Evolutionary conservation across 2,888 invertebrate genomes (phyloP).

Genomic region (Pogonocherus hispidulus): DNA sequence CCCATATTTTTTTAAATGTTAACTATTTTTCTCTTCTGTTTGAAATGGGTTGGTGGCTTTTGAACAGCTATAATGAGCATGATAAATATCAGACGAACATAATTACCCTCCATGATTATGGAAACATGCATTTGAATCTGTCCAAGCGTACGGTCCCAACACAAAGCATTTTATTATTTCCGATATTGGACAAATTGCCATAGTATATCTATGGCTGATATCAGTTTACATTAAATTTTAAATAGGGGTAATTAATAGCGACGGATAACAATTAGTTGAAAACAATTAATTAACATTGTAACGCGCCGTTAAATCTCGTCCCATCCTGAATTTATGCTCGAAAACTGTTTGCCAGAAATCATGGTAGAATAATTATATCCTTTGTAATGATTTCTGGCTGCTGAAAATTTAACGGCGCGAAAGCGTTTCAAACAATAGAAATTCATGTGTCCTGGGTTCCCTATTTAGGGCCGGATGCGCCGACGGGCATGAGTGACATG

Average conservation of each 20-base stretch:
- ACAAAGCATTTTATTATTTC: constrained; percentile 24
- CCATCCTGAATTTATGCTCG: constrained; percentile 49
- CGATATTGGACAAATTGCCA: constrained; percentile 2
- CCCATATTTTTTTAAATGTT: no score
- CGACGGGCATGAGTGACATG: constrained; percentile 57
- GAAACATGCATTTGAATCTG: constrained; percentile 12
- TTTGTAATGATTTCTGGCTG: constrained; percentile 56
- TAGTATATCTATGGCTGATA: constrained; percentile 15
- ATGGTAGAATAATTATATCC: constrained; percentile 62
- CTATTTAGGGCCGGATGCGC: constrained; percentile 56
- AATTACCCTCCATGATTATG: constrained; percentile 11
- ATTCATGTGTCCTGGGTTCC: constrained; percentile 50
- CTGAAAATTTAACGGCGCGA: constrained; percentile 63
- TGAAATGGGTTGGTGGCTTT: neutral
- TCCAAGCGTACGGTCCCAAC: neutral
- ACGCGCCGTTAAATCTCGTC: constrained; percentile 55
- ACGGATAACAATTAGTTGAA: constrained; percentile 56
- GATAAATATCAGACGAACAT: neutral
- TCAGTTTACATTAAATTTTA: constrained; percentile 53
- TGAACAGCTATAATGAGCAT: neutral
- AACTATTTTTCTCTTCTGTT: neutral
- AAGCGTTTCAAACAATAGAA: constrained; percentile 63
- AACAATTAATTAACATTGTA: constrained; percentile 62
- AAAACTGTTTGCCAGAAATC: constrained; percentile 60
- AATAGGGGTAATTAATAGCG: constrained; percentile 55